Evolutionary conservation across 37 sponge, comb jelly and placozoan species (phyloP), one percentile per base, ranked within the genome.

Genomic region (Petrosia ficiformis): DNA sequence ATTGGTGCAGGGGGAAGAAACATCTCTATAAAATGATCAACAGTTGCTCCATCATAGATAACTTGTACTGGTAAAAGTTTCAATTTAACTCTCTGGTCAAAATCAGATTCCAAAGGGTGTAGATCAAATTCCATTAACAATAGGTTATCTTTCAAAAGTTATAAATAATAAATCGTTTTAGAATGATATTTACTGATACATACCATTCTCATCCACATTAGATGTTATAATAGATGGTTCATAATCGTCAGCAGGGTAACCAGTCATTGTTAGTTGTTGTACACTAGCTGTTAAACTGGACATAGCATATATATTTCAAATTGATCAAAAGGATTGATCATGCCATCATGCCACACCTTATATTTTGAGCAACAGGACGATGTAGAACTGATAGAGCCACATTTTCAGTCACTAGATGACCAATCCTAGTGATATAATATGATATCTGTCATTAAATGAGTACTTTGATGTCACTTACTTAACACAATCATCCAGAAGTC

Each of bases 1-100:
- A 92, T 77, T 36, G 82, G 70, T 37, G 74, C 48, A 4, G 93
- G 87, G 24, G 81, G 64, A 36, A 69, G 25, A 60, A 92, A 87
- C 82, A 92, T 87, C 4, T 54, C 70, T 26, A 92, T 84, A 39
- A 92, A 44, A 19, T 68, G 73, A 72, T 92, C 88, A 56, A 92
- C 74, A 3, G 93, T 92, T 24, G 58, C 81, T 25, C 83, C 84
- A 80, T 92, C 78, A 80, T 92, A 87, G 10, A 77, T 44, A 28
- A 87, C 69, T 58, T 81, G 71, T 6, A 92, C 41, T 25, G 88
- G 88, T 31, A 52, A 65, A 32, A 92, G 71, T 0, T n/a, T 4
- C 24, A 69, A 73, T n/a, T 48, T 42, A 38, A 87, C 52, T 22
- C 63, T 70, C 22, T 87, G 77, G 44, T 84, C 81, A 8, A 74